phyloP scores from a whole-genome alignment of 2,888 invertebrate species.

The Acanthopleura granulata region DNA sequence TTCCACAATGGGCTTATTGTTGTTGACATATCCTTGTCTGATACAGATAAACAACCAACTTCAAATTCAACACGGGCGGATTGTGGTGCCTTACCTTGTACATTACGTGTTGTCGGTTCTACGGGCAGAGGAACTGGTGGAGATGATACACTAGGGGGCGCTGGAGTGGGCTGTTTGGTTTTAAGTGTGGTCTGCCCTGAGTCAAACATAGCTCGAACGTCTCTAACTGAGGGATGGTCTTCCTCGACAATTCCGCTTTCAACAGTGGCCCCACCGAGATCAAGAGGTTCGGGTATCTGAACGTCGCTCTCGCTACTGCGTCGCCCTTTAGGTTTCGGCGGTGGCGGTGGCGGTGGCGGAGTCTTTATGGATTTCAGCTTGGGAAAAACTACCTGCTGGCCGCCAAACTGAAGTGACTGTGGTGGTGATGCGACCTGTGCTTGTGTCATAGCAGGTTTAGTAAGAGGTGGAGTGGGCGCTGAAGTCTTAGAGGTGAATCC shows the following conservation, averaged over 20 bases:
- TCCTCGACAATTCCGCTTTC: constrained; percentile 1
- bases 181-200: too few species aligned
- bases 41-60: too few species aligned
- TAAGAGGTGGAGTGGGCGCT: not conserved
- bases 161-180: too few species aligned
- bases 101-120: too few species aligned
- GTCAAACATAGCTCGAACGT: not conserved
- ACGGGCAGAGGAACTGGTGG: too few species aligned
- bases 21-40: too few species aligned
- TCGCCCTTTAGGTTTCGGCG: not conserved
- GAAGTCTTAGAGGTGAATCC: not conserved
- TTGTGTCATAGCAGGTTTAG: not conserved
- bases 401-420: not conserved
- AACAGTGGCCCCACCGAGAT: not conserved
- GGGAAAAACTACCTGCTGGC: not conserved
- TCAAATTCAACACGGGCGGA: too few species aligned
- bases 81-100: too few species aligned
- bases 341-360: not conserved
- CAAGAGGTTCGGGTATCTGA: not conserved
- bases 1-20: too few species aligned
- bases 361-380: not conserved
- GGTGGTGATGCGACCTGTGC: not conserved
- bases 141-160: too few species aligned
- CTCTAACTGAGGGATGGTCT: not conserved
- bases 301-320: not conserved